Percentiles rank a stretch among this genome's conserved stretches.
phyloP scores from a whole-genome alignment of 2,888 invertebrate genomes.

The Lasioglossum vierecki region DNA sequence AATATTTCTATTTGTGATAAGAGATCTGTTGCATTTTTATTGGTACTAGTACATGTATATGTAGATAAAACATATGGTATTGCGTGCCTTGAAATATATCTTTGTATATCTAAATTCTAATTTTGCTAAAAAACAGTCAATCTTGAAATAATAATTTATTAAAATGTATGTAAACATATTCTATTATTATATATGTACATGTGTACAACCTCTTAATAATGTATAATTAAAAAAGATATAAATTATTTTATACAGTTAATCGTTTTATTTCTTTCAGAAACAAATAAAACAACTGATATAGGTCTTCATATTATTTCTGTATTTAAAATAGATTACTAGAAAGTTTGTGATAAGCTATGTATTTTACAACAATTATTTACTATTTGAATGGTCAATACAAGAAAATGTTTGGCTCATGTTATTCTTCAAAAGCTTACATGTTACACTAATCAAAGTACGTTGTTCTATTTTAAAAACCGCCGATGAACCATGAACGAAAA shows the following conservation, averaged over 20 bases:
- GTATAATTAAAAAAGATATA: conserved; percentile 24
- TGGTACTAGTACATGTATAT: conserved; percentile 3
- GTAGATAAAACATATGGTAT: conserved; percentile 11
- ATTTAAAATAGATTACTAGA: no score
- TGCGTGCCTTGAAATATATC: conserved; percentile 49
- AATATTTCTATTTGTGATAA: conserved; percentile 31
- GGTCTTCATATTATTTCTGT: no score
- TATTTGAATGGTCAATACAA: no score
- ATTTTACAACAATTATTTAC: no score
- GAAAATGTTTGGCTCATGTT: no score
- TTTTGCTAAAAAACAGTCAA: conserved; percentile 18
- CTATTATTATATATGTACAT: conserved; percentile 27
- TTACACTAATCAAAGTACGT: no score
- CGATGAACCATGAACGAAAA: no score
- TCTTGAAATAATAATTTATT: conserved; percentile 48
- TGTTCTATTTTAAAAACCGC: no score
- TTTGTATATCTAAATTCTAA: conserved; percentile 37
- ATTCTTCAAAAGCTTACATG: no score
- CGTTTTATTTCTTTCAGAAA: neutral
- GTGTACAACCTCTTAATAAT: neutral
- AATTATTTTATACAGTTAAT: conserved; percentile 24
- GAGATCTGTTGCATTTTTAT: conserved; percentile 30
- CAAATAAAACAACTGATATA: no score
- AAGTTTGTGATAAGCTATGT: no score
- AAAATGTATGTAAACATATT: conserved; percentile 20